A percentile compares a stretch with the other conserved stretches of the same genome.
Evolutionary conservation across 2,113 vertebrate genomes (phyloP).

Genomic region (Ginglymostoma cirratum): DNA sequence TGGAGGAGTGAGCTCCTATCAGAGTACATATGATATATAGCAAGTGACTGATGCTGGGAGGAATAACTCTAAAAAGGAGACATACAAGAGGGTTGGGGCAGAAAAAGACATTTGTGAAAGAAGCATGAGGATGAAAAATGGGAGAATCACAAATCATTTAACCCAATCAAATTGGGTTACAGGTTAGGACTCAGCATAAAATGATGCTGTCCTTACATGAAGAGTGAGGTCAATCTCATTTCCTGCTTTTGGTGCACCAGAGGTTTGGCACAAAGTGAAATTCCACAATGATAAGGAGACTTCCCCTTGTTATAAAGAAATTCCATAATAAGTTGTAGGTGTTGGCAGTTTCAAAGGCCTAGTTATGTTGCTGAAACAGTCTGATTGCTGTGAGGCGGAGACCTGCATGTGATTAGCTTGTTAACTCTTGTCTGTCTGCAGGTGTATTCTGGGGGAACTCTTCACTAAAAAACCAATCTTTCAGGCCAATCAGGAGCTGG

Average conservation of each 20-base stretch:
- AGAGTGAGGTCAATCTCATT: neutral
- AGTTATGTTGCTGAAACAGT: neutral
- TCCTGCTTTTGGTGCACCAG: neutral
- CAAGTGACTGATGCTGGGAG: neutral
- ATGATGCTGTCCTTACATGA: neutral
- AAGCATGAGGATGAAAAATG: neutral
- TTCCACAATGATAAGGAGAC: neutral
- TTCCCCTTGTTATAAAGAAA: neutral
- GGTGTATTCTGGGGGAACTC: slow-evolving; percentile 94
- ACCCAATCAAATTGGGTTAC: neutral
- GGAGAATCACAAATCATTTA: neutral
- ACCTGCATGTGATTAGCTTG: neutral
- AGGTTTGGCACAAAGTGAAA: neutral
- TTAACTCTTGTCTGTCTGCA: slow-evolving; percentile 49
- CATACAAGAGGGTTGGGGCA: neutral
- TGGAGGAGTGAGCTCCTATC: neutral
- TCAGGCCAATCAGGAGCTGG: slow-evolving; percentile 95
- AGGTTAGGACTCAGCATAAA: neutral
- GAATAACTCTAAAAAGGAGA: neutral
- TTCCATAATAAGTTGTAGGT: neutral
- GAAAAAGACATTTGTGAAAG: neutral
- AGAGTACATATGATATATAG: neutral
- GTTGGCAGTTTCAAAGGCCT: neutral
- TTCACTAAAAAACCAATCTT: slow-evolving; percentile 98
- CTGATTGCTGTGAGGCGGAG: neutral